Evolutionary conservation across 2,888 invertebrate species (phyloP).

Genomic region (Busseola fusca): DNA sequence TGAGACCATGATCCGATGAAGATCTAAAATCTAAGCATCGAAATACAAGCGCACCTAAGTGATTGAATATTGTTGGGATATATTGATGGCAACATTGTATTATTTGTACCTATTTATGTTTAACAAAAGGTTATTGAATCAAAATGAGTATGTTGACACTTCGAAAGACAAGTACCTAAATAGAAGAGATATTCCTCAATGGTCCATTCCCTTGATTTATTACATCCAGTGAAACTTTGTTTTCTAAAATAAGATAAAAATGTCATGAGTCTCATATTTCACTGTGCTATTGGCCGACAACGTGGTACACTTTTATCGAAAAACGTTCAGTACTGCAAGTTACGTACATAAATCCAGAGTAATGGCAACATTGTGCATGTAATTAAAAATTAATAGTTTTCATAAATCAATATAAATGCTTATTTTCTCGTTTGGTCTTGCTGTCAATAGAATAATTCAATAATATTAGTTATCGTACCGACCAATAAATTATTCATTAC

Average conservation of each 20-base stretch:
- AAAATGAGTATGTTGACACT: slow-evolving; percentile 54
- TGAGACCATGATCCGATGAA: slow-evolving; percentile 1
- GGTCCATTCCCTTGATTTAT: slow-evolving; percentile 60
- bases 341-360: slow-evolving; percentile 60
- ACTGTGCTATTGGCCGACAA: slow-evolving; percentile 65
- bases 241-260: slow-evolving; percentile 62
- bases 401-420: slow-evolving; percentile 73
- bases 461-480: slow-evolving; percentile 61
- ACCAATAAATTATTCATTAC: slow-evolving; percentile 63
- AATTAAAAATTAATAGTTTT: slow-evolving; percentile 73
- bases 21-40: not conserved
- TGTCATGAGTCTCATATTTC: slow-evolving; percentile 65
- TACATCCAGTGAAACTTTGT: slow-evolving; percentile 48
- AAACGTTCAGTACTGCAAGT: slow-evolving; percentile 48
- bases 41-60: not conserved
- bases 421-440: slow-evolving; percentile 56
- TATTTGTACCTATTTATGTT: too few relatives aligned
- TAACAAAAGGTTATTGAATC: slow-evolving; percentile 50
- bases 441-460: slow-evolving; percentile 69
- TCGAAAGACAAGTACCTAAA: slow-evolving; percentile 26
- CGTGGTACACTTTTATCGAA: slow-evolving; percentile 64
- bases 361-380: slow-evolving; percentile 66
- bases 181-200: slow-evolving; percentile 49
- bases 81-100: not conserved
- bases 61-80: not conserved